Evolutionary conservation across 1,140 invertebrate genomes (phyloP).

Genomic region (Ceratina japonica): DNA sequence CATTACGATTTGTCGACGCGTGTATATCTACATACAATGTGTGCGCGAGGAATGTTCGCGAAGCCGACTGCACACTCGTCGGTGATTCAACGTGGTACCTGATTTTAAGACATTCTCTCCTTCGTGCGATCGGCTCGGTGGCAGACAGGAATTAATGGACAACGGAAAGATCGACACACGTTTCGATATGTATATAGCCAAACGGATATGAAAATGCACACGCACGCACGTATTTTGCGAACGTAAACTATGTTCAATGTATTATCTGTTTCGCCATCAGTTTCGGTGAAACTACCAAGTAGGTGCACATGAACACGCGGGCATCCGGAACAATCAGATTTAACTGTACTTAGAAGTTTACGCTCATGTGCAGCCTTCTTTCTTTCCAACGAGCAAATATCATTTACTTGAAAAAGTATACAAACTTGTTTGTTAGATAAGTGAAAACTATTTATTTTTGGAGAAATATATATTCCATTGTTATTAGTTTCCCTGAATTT

Average conservation of each 20-base stretch:
- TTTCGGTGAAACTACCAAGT: constrained; percentile 1
- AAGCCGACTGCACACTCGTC: constrained; percentile 22
- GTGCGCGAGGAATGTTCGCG: constrained; percentile 7
- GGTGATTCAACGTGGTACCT: constrained; percentile 32
- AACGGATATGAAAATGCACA: background rate
- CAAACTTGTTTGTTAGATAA: too few species aligned
- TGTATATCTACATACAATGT: background rate
- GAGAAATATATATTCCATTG: too few species aligned
- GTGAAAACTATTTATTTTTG: too few species aligned
- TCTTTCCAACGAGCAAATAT: background rate
- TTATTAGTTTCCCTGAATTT: too few species aligned
- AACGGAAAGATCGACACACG: constrained; percentile 15
- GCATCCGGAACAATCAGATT: background rate
- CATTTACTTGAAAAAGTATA: too few species aligned
- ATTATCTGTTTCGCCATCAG: constrained; percentile 8
- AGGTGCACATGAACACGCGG: background rate
- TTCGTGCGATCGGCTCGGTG: constrained; percentile 6
- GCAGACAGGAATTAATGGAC: constrained; percentile 7
- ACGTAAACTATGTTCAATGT: constrained; percentile 16
- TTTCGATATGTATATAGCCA: background rate
- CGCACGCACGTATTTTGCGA: background rate
- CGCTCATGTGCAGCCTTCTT: background rate
- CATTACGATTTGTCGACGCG: background rate
- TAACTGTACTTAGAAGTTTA: background rate
- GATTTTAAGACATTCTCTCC: constrained; percentile 35